phyloP scores from a whole-genome alignment of 2,797 vertebrate genomes.

The Natrix natrix region DNA sequence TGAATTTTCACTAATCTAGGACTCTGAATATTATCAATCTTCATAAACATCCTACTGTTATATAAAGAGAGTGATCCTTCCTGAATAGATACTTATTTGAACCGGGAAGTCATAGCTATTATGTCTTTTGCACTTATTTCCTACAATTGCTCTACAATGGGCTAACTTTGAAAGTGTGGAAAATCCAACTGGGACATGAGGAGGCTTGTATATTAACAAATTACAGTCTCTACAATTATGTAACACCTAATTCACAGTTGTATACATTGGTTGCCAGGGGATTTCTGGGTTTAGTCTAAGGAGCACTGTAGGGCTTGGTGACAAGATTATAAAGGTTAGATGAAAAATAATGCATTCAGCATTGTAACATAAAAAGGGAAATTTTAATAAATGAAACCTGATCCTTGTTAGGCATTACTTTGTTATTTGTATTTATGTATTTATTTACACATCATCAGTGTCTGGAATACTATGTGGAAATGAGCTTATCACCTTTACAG shows the following conservation, averaged over 20 bases:
- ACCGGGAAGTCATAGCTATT: neutral
- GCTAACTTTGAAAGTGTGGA: neutral
- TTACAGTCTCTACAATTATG: neutral
- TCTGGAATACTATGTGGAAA: neutral
- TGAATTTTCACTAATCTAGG: neutral
- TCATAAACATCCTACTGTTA: neutral
- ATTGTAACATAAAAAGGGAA: neutral
- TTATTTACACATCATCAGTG: neutral
- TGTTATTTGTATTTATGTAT: neutral
- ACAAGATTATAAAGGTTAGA: neutral
- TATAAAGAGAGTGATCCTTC: neutral
- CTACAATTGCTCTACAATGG: neutral
- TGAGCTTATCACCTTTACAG: neutral
- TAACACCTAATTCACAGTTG: neutral
- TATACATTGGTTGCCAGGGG: neutral
- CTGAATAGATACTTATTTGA: neutral
- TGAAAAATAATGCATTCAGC: neutral
- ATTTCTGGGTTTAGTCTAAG: neutral
- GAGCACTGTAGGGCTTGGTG: neutral
- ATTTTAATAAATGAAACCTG: neutral
- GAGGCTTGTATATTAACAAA: neutral
- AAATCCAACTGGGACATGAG: neutral
- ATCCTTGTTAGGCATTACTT: neutral
- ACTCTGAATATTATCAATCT: neutral
- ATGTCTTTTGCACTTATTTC: neutral